These are phyloP conservation scores for Paramisgurnus dabryanus DNA, from an alignment of 2,113 vertebrate genomes.

Conservation along the genomic window DNA sequence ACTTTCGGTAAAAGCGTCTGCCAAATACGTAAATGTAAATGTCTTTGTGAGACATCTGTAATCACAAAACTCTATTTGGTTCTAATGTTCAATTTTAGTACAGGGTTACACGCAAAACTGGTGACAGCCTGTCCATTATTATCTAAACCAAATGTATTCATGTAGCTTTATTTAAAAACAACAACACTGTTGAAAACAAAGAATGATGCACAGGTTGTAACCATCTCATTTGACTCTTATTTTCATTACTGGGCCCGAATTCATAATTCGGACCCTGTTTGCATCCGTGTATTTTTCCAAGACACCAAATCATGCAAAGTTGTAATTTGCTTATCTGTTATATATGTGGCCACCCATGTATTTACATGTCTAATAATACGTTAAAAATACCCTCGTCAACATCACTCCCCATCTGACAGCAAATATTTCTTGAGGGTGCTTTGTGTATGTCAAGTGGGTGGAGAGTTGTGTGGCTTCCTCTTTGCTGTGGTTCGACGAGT, in stretches of 20 bases:
- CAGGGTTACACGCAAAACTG: too few relatives aligned
- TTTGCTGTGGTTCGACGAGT: constrained; percentile 49
- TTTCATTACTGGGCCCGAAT: not conserved
- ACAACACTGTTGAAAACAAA: not conserved
- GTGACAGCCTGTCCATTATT: not conserved
- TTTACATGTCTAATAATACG: constrained; percentile 47
- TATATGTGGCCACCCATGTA: constrained; percentile 12
- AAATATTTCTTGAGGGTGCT: not conserved
- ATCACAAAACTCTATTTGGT: not conserved
- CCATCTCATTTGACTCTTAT: constrained; percentile 36
- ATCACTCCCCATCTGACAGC: not conserved
- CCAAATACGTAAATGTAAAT: too few relatives aligned
- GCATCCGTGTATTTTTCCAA: not conserved
- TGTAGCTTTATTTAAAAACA: not conserved
- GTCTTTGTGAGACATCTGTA: too few relatives aligned
- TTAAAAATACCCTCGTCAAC: constrained; percentile 13
- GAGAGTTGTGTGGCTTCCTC: constrained; percentile 49
- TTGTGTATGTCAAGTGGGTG: not conserved
- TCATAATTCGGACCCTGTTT: not conserved
- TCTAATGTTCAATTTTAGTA: not conserved
- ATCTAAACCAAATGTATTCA: not conserved
- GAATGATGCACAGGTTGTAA: too few relatives aligned
- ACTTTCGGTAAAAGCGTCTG: too few relatives aligned
- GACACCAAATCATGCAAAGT: constrained; percentile 41
- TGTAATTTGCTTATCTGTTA: constrained; percentile 54